Base-by-base conservation (phyloP, 1,140 invertebrate species). In the Drosophila setifemur region DNA sequence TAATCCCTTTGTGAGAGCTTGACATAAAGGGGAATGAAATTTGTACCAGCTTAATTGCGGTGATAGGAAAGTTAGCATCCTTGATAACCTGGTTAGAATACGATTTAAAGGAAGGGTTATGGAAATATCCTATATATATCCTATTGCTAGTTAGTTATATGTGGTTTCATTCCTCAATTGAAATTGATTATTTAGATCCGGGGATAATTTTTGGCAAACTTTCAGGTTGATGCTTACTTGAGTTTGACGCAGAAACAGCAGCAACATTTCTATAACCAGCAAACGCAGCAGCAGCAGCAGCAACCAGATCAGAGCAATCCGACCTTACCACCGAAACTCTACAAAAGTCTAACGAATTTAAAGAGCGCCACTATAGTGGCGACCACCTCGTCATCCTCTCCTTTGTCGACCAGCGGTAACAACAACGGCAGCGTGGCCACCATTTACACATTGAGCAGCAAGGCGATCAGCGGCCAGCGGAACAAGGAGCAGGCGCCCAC, bases 331-430 rank as follows among this genome's bases (percentile, higher is more conserved):
- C 90, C 90, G 75, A 90, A 90, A 88, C 74, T 90, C 58, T 88
- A 90, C 68, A 90, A 90, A 79, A 89, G 87, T 70, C 61, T 89
- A 73, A 89, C 88, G 81, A 90, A 90, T 89, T 88, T 89, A 89
- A 90, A 90, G 72, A 54, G 73, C 52, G 54, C 77, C 33, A 86
- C 70, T 53, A 58, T 64, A 12, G n/a, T 49, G 12, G 29, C 53
- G 61, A 54, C 54, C 23, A 45, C 50, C 54, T 48, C 57, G 60
- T 39, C 40, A 43, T 64, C 60, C 42, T 64, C 60, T 42, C 64
- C 57, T 43, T 64, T 40, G 7, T 63, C 58, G 35, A 14, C 25
- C 48, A 64, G 26, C 61, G 47, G 47, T 11, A 73, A 64, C 64
- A 89, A 73, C 52, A 73, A 40, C 44, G 57, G 70, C 33, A 18